Conservation (phyloP, 2,113 vertebrate species). For the Himantopus leucocephalus region DNA sequence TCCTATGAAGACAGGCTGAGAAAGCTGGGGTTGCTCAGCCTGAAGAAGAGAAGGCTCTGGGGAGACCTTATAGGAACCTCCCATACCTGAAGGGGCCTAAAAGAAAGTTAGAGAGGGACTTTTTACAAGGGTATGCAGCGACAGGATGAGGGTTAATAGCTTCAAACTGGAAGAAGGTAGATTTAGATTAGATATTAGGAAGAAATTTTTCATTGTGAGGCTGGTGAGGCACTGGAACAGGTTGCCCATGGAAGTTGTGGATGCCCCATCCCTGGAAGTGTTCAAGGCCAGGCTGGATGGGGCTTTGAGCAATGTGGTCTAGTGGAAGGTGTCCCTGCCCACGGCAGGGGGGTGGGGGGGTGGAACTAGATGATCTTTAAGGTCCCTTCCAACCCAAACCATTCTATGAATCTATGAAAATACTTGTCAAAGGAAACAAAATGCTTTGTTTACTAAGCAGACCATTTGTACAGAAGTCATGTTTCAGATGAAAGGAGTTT, state of each 20-base stretch:
- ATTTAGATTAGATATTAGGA: neutral
- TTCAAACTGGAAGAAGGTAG: neutral
- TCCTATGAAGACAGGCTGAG: neutral
- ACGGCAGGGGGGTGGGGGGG: neutral
- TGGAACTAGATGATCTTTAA: neutral
- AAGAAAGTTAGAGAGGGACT: neutral
- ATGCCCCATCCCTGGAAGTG: neutral
- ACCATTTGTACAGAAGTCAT: neutral
- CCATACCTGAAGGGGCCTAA: neutral
- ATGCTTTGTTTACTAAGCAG: neutral
- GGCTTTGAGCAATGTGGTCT: neutral
- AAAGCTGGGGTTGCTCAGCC: neutral
- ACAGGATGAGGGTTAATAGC: neutral
- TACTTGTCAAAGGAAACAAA: neutral
- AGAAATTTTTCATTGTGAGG: neutral
- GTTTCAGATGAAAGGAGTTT: neutral
- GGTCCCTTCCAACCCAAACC: neutral
- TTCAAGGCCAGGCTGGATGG: neutral
- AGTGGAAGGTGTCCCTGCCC: neutral
- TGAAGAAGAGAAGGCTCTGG: neutral
- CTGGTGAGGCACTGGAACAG: neutral
- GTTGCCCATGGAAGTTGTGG: neutral
- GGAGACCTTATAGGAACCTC: neutral
- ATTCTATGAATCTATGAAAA: neutral
- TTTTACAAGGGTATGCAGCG: neutral